Base-by-base conservation (phyloP, 2,888 invertebrate species). In the Dynastes grantii region DNA sequence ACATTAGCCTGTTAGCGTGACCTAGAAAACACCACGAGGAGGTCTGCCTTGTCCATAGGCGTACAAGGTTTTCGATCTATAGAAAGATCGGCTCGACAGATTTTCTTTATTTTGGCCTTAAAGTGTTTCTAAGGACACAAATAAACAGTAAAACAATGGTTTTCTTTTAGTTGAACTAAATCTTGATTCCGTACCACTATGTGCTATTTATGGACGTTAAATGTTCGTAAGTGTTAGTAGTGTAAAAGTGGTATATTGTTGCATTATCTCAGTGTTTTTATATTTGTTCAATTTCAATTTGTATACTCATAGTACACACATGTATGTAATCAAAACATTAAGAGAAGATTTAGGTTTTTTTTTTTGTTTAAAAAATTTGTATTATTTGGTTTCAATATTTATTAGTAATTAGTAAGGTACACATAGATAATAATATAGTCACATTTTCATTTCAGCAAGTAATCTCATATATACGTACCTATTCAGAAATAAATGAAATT, bases 241-340 rank as follows among this genome's bases (percentile, higher is more conserved):
- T 68, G 49, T 68, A 49, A 51, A 51, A 6, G 51, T 68, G 49
- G 68, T 68, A 68, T 29, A 68, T 51, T 51, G 16, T 68, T 68
- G 49, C 49, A 27, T 49, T 64, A 40, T 65, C 67, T 16, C 9
- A 22, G 29, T 29, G 37, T 40, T 68, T 68, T 68, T 68, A 51
- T 51, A 51, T 51, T 51, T 27, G 51, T 51, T 68, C 49, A 68
- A 37, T 49, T 68, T 13, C 2, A 68, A 51, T 16, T 29, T 51
- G 49, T 51, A 51, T 68, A n/a, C 29, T 29, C 27, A 51, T 51
- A 29, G 29, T 68, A 68, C 13, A 68, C 27, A 68, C 68, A 51
- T 51, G 40, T 51, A 51, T 68, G 51, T 68, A 68, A 40, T 13
- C 27, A 22, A 27, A 45, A 67, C 16, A 2, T 40, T 45, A 22